Percentiles rank a stretch among this genome's conserved stretches.
Evolutionary conservation across 2,797 vertebrate genomes (phyloP).

Genomic region (Phyllotis vaccarum): DNA sequence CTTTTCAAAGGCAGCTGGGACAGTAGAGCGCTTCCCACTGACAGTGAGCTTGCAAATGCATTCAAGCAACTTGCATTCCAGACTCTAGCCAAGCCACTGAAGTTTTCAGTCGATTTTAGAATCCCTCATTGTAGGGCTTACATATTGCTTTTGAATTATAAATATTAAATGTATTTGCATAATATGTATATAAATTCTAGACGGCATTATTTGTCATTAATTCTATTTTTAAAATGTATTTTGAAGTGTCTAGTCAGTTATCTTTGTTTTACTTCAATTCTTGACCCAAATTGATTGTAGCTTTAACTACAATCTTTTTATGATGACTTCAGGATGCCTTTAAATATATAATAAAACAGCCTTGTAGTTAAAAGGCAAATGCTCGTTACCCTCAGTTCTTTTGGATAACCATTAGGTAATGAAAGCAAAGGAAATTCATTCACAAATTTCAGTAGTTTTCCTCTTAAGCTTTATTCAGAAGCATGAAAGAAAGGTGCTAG

Average conservation of each 20-base stretch:
- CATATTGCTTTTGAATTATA: background rate
- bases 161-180: constrained; percentile 1
- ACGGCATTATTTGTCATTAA: background rate
- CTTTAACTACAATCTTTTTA: constrained; percentile 50
- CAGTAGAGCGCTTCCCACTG: constrained; percentile 46
- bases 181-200: constrained; percentile 36
- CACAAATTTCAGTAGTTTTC: constrained; percentile 42
- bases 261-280: constrained; percentile 65
- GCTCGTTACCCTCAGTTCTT: constrained; percentile 22
- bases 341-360: constrained; percentile 24
- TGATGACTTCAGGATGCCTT: constrained; percentile 63
- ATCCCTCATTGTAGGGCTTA: constrained; percentile 50
- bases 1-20: constrained; percentile 45
- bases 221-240: constrained; percentile 40
- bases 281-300: constrained; percentile 50
- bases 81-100: constrained; percentile 36
- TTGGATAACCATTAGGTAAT: constrained; percentile 10
- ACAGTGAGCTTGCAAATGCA: constrained; percentile 69
- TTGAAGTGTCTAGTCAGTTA: background rate
- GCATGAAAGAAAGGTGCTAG: background rate
- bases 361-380: constrained; percentile 2
- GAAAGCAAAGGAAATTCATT: constrained; percentile 25
- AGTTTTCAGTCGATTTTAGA: constrained; percentile 67
- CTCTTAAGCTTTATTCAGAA: constrained; percentile 15
- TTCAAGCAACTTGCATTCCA: constrained; percentile 62